Conservation (phyloP, 2,797 vertebrate genomes). For the Brotula barbata region DNA sequence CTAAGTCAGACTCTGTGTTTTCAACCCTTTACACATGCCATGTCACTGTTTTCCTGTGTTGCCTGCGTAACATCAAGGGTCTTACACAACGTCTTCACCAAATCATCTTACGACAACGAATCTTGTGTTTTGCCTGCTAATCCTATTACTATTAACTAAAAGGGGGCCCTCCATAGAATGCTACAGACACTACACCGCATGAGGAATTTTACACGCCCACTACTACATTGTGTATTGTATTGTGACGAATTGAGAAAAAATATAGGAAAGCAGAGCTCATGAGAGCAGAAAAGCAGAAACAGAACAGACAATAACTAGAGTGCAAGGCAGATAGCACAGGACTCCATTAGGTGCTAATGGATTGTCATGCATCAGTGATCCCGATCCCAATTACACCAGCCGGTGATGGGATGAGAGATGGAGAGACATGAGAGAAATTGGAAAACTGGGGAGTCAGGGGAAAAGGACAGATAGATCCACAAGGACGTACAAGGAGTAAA, state of each 20-base stretch:
- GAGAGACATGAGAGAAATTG: conserved; percentile 31
- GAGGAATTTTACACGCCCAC: not conserved
- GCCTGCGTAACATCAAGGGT: conserved; percentile 16
- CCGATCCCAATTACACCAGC: conserved; percentile 26
- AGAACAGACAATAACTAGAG: conserved; percentile 23
- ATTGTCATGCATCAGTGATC: conserved; percentile 38
- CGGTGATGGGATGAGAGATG: conserved; percentile 14
- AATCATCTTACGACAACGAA: conserved; percentile 33
- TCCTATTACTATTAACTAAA: conserved; percentile 40
- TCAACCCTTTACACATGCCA: not conserved
- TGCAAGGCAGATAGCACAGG: conserved; percentile 15
- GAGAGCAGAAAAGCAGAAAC: conserved; percentile 25
- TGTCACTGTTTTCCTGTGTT: conserved; percentile 19
- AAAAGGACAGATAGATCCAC: too few relatives aligned
- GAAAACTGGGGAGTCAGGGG: conserved; percentile 4
- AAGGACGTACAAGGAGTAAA: not conserved
- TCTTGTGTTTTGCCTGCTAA: conserved; percentile 50
- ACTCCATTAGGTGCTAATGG: conserved; percentile 51
- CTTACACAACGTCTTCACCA: conserved; percentile 46
- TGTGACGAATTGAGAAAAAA: not conserved
- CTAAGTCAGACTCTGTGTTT: not conserved
- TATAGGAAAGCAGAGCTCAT: not conserved
- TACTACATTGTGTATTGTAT: not conserved
- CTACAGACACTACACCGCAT: not conserved
- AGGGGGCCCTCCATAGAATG: not conserved